Evolutionary conservation across 1,140 invertebrate genomes (phyloP).

Genomic region (Drosophila virilis): DNA sequence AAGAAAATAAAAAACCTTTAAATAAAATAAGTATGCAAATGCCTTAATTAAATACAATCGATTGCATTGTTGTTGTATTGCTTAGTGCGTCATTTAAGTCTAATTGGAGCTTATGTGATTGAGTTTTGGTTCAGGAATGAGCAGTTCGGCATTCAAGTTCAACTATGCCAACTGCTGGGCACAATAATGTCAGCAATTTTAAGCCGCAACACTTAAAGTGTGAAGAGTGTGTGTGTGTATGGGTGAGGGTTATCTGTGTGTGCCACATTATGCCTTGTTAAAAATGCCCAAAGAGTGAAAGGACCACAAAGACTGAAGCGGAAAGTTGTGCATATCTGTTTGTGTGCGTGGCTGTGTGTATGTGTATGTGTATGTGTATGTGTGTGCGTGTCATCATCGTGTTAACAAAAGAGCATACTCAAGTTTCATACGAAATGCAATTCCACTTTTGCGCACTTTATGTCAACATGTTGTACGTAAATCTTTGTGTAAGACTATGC

Average conservation of each 20-base stretch:
- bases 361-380: background rate
- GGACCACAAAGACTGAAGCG: slow-evolving; percentile 31
- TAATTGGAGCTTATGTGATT: slow-evolving; percentile 16
- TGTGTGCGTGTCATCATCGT: slow-evolving; percentile 52
- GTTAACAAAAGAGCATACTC: slow-evolving; percentile 83
- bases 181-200: slow-evolving; percentile 39
- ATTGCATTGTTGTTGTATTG: no score
- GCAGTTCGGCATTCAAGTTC: slow-evolving; percentile 15
- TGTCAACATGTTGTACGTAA: slow-evolving; percentile 81
- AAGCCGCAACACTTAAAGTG: slow-evolving; percentile 46
- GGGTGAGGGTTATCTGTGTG: slow-evolving; percentile 32
- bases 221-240: slow-evolving; percentile 21
- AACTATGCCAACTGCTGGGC: background rate
- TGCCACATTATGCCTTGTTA: slow-evolving; percentile 67
- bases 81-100: no score
- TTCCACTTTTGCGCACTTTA: slow-evolving; percentile 82
- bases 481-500: slow-evolving; percentile 82
- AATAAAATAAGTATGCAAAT: background rate
- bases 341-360: background rate
- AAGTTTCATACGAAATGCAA: slow-evolving; percentile 83
- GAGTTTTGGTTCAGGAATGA: slow-evolving; percentile 23
- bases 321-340: slow-evolving; percentile 2
- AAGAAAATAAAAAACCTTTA: background rate
- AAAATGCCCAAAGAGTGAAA: slow-evolving; percentile 67
- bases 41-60: no score